Evolutionary conservation across 2,797 vertebrate species (phyloP).

Genomic region (Artibeus jamaicensis): DNA sequence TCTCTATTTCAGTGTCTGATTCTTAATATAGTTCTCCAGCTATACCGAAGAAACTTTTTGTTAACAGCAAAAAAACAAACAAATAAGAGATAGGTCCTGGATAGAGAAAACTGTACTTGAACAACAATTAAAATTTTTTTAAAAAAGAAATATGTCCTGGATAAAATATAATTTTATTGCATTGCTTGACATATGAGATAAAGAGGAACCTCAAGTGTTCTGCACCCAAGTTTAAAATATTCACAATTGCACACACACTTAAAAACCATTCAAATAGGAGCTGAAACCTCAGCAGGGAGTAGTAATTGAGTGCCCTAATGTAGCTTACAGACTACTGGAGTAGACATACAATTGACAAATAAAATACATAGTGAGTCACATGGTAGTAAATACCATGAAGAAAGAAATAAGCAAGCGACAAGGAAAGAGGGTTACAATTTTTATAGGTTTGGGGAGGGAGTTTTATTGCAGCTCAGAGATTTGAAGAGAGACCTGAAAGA

Average conservation of each 20-base stretch:
- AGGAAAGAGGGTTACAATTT: background rate
- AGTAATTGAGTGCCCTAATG: background rate
- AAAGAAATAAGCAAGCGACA: background rate
- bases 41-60: background rate
- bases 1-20: too few species aligned
- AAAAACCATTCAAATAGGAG: background rate
- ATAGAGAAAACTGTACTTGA: background rate
- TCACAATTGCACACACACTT: background rate
- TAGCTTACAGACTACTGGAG: background rate
- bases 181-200: background rate
- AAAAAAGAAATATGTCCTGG: background rate
- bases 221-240: background rate
- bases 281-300: background rate
- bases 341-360: background rate
- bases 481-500: background rate
- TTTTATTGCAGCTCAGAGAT: background rate
- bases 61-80: background rate
- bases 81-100: background rate
- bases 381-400: background rate
- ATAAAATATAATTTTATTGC: background rate
- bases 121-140: too few species aligned
- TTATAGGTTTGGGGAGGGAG: background rate
- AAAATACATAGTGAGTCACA: background rate
- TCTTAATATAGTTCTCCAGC: background rate
- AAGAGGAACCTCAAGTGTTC: background rate